These are phyloP conservation scores for Cossypha polioptera DNA, from an alignment of 2,797 vertebrate species.

Conservation along the genomic window DNA sequence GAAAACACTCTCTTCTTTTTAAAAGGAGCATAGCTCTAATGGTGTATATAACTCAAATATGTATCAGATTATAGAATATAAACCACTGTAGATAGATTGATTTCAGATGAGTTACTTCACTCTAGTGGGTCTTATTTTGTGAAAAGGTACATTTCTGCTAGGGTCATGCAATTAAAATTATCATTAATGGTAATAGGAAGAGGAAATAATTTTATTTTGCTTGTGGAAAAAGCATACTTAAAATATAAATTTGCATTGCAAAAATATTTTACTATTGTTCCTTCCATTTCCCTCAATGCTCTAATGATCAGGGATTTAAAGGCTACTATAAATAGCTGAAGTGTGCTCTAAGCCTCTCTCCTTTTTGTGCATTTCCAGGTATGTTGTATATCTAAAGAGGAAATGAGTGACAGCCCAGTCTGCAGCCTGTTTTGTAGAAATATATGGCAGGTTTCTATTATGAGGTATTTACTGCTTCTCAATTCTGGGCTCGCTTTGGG, in stretches of 20 bases:
- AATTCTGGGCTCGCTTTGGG: not conserved
- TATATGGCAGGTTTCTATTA: slow-evolving; percentile 19
- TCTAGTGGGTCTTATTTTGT: not conserved
- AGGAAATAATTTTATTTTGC: not conserved
- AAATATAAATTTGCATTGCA: not conserved
- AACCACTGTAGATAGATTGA: not conserved
- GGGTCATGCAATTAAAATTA: not conserved
- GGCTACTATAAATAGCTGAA: not conserved
- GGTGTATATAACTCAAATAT: not conserved
- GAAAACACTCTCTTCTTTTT: not conserved
- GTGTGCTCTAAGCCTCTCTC: not conserved
- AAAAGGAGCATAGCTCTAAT: not conserved
- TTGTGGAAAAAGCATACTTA: not conserved
- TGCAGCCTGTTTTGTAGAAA: slow-evolving; percentile 1
- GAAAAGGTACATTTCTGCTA: not conserved
- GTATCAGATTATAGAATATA: not conserved
- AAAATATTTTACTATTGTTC: not conserved
- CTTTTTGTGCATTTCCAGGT: not conserved
- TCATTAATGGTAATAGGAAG: not conserved
- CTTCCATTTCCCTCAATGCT: not conserved
- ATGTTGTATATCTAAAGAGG: not conserved
- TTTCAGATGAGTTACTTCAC: not conserved
- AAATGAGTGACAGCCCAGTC: slow-evolving; percentile 2
- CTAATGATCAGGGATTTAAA: not conserved
- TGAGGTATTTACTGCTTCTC: slow-evolving; percentile 26